Percentiles rank a stretch among this genome's conserved stretches.
Evolutionary conservation across 2,888 invertebrate genomes (phyloP).

Genomic region (Seira ritae): DNA sequence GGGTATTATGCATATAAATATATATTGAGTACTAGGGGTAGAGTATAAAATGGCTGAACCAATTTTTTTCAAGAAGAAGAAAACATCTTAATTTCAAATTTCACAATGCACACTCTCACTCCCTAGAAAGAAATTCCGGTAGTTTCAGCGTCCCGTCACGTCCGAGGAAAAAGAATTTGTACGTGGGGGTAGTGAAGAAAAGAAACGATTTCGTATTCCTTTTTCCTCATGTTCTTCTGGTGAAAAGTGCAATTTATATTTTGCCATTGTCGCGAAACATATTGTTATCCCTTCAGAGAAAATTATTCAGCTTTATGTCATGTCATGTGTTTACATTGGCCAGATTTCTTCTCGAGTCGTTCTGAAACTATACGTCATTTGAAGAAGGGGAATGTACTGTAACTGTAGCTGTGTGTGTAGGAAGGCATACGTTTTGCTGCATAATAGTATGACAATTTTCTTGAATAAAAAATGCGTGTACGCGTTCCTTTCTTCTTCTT

Average conservation of each 20-base stretch:
- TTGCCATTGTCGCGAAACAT: slow-evolving; percentile 9
- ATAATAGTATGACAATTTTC: background rate
- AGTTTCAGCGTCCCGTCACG: slow-evolving; percentile 3
- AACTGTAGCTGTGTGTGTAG: no score
- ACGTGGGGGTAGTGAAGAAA: background rate
- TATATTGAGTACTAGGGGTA: background rate
- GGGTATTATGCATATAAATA: background rate
- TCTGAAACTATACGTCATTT: background rate
- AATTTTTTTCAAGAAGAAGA: background rate
- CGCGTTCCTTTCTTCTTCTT: background rate
- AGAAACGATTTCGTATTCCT: no score
- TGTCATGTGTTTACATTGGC: slow-evolving; percentile 8
- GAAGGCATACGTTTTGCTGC: slow-evolving; percentile 5
- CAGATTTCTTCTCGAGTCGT: no score
- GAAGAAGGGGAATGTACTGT: background rate
- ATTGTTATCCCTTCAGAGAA: slow-evolving; percentile 5
- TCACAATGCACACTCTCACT: no score
- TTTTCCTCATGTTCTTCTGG: background rate
- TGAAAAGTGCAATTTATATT: slow-evolving; percentile 11
- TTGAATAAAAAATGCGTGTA: slow-evolving; percentile 10
- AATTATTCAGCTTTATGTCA: slow-evolving; percentile 16
- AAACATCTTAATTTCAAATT: slow-evolving; percentile 15
- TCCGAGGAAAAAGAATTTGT: background rate
- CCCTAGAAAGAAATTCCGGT: background rate
- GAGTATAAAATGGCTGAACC: background rate